phyloP scores from a whole-genome alignment of 2,797 vertebrate species.

The Eutrigla gurnardus region DNA sequence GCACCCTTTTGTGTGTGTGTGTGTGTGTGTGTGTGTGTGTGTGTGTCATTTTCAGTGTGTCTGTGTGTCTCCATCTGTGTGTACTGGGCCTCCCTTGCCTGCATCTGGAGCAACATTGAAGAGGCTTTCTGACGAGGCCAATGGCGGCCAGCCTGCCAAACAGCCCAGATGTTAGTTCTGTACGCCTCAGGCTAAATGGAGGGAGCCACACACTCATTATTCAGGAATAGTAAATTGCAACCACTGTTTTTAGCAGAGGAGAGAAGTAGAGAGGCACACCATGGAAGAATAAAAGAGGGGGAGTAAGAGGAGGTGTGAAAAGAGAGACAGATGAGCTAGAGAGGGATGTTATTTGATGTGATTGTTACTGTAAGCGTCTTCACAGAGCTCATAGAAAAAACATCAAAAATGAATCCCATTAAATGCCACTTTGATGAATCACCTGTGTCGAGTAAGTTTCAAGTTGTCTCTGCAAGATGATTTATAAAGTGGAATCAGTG shows the following conservation, averaged over 20 bases:
- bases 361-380: conserved; percentile 4
- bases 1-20: conserved; percentile 17
- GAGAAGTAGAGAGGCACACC: conserved; percentile 15
- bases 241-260: conserved; percentile 49
- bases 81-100: conserved; percentile 91
- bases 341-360: conserved; percentile 7
- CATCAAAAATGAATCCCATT: neutral
- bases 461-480: neutral
- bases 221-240: conserved; percentile 92
- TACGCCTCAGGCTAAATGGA: conserved; percentile 98
- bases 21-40: conserved; percentile 37
- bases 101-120: conserved; percentile 99
- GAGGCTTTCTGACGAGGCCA: conserved; percentile 94
- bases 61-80: conserved; percentile 68
- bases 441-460: conserved; percentile 10
- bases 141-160: conserved; percentile 95
- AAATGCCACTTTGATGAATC: conserved; percentile 23
- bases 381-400: neutral
- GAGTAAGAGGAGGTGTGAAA: conserved; percentile 1
- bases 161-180: conserved; percentile 99
- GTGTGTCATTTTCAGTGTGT: conserved; percentile 25
- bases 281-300: conserved; percentile 19
- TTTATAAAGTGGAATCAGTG: conserved; percentile 1
- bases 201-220: conserved; percentile 96
- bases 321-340: conserved; percentile 5